These are phyloP conservation scores for Pantelozetes paolii DNA, from an alignment of 2,888 invertebrate species.

Conservation along the genomic window DNA sequence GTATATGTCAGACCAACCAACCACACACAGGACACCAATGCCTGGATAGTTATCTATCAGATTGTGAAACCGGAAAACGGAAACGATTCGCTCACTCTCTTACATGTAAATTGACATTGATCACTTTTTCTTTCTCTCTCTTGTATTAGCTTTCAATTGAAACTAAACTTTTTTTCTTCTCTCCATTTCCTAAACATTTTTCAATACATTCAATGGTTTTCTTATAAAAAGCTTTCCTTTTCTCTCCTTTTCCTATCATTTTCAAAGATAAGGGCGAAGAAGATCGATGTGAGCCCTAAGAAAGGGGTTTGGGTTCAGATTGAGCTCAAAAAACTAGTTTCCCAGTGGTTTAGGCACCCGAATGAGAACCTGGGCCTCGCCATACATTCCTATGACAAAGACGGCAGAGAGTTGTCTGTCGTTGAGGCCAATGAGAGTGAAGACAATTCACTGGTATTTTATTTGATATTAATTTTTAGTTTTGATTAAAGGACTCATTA, in stretches of 20 bases:
- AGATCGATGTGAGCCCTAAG: slow-evolving; percentile 53
- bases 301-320: slow-evolving; percentile 65
- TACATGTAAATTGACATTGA: slow-evolving; percentile 34
- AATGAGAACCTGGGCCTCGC: slow-evolving; percentile 71
- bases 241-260: too few species aligned
- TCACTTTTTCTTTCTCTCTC: neutral
- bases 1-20: slow-evolving; percentile 57
- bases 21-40: slow-evolving; percentile 35
- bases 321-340: slow-evolving; percentile 68
- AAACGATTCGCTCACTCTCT: slow-evolving; percentile 37
- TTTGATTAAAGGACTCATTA: too few species aligned
- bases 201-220: too few species aligned
- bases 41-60: slow-evolving; percentile 39
- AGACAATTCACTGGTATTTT: slow-evolving; percentile 37
- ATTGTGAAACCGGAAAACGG: slow-evolving; percentile 29
- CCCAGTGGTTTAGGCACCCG: slow-evolving; percentile 69
- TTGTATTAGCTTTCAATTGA: too few species aligned
- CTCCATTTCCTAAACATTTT: too few species aligned
- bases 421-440: slow-evolving; percentile 59
- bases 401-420: slow-evolving; percentile 56
- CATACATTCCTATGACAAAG: slow-evolving; percentile 58
- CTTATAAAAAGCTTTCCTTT: too few species aligned
- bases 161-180: too few species aligned
- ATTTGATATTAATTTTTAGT: neutral
- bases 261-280: slow-evolving; percentile 46